Evolutionary conservation across 2,888 invertebrate genomes (phyloP), one percentile per base, ranked within the genome.

Genomic region (Acronicta aceris): DNA sequence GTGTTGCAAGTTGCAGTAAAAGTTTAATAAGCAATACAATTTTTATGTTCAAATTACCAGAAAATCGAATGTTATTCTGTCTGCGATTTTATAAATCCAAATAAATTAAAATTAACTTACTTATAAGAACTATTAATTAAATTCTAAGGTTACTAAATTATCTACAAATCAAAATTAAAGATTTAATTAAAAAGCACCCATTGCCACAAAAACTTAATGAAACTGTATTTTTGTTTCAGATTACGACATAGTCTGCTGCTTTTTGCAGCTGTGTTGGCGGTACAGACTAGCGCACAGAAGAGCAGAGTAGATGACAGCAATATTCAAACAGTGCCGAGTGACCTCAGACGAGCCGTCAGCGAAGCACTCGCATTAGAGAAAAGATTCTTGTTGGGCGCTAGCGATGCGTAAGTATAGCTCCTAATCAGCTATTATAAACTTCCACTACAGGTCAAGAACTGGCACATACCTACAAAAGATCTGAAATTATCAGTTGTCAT

Each of bases 301-400:
- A 83, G 78, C 74, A 92, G 87, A 74, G 43, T 84, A 69, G 93
- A 93, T 60, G 92, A 91, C 57, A 86, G 85, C 66, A 74, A 42
- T 17, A 57, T 89, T 50, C 92, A 92, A 70, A 85, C 90, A 10
- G 95, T 95, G 43, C 94, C 95, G 1, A 93, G 91, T 65, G 95
- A 95, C 63, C 79, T 95, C 42, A 79, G 94, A 47, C 82, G 95
- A 59, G 85, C 87, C 6, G 93, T 91, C 65, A 93, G 93, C 60
- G 94, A 95, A 75, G 95, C 95, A 8, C 63, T 95, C 16, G 90
- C 92, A 25, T 81, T 93, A 65, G 95, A 95, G 65, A 88, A 90
- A 58, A 87, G 93, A 64, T 93, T 89, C 52, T 74, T 88, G 43
- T 81, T 87, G 65, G 93, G 92, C 50, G 92, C 89, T 71, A 91